Base-by-base conservation (phyloP, 1,140 invertebrate genomes). In the Druon quercuslanigerum region DNA sequence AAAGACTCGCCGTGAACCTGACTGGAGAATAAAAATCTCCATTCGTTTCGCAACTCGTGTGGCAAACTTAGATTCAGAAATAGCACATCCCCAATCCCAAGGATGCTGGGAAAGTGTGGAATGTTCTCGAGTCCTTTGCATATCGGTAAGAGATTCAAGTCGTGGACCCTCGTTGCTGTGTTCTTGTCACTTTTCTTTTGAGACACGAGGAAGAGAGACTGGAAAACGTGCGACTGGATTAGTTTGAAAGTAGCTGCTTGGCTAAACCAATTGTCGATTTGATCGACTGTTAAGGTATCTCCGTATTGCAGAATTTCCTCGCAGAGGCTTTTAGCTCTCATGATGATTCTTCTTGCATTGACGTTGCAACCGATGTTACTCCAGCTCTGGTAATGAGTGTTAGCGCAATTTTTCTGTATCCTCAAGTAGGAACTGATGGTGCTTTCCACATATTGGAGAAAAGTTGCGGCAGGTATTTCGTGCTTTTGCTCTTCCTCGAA, bases 1-100 rank as follows among this genome's bases (percentile, higher is more conserved):
- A 97, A 97, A 16, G 95, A 96, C 89, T 97, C 96, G 0, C 96
- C 96, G 78, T 97, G 95, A 71, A 96, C 94, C 85, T 95, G 94
- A 70, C 95, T 96, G 17, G 96, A 96, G 90, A 96, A 97, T 1
- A 97, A 91, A 83, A 96, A 96, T 82, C 96, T 90, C 96, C 96
- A 97, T 86, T 96, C 95, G 74, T 94, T 91, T 79, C 95, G 93
- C 66, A 95, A 92, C 75, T 96, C 94, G 66, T 93, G 92, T 0
- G 96, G 96, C 66, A 97, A 87, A 85, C 95, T 93, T 3, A 94
- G 92, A 90, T 96, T 96, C 12, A 97, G 90, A 90, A 96, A 96
- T 20, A 96, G 91, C 70, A 97, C 93, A 87, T 96, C 95, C 1
- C 95, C 94, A 73, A 96, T 90, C 84, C 96, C 95, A 9, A 96